These are phyloP conservation scores for Eupithecia vulgata DNA, from an alignment of 2,888 invertebrate genomes.

Conservation along the genomic window DNA sequence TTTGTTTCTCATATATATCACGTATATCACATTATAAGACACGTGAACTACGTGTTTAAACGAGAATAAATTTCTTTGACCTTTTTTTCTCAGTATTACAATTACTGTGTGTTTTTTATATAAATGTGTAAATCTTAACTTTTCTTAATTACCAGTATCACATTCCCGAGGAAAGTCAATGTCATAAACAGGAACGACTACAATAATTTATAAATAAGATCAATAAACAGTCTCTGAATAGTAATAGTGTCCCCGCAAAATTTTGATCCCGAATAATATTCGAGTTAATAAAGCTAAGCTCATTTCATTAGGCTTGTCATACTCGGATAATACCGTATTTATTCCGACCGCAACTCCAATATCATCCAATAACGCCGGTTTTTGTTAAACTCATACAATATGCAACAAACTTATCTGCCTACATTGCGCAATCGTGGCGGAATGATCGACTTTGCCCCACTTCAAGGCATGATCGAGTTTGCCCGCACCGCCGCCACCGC, in stretches of 20 bases:
- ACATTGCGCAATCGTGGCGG: conserved; percentile 24
- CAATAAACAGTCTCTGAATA: neutral
- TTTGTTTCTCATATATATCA: no score
- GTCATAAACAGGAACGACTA: neutral
- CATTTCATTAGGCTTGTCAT: conserved; percentile 14
- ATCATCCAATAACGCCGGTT: conserved; percentile 31
- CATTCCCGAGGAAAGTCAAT: neutral
- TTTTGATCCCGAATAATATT: neutral
- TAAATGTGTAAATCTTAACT: no score
- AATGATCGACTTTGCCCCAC: conserved; percentile 32
- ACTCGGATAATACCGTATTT: conserved; percentile 24
- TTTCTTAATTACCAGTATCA: neutral
- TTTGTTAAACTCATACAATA: conserved; percentile 38
- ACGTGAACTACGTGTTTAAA: no score
- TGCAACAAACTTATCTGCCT: conserved; percentile 37
- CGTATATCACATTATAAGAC: no score
- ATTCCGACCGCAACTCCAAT: conserved; percentile 21
- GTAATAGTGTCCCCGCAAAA: neutral
- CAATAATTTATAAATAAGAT: neutral
- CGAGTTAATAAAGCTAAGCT: conserved; percentile 9
- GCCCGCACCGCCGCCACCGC: conserved; percentile 10
- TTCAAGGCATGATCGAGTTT: conserved; percentile 32
- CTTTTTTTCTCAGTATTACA: no score
- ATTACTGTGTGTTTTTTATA: no score
- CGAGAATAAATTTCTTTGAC: no score